Evolutionary conservation across 2,797 vertebrate genomes (phyloP).

Genomic region (Chelon labrosus): DNA sequence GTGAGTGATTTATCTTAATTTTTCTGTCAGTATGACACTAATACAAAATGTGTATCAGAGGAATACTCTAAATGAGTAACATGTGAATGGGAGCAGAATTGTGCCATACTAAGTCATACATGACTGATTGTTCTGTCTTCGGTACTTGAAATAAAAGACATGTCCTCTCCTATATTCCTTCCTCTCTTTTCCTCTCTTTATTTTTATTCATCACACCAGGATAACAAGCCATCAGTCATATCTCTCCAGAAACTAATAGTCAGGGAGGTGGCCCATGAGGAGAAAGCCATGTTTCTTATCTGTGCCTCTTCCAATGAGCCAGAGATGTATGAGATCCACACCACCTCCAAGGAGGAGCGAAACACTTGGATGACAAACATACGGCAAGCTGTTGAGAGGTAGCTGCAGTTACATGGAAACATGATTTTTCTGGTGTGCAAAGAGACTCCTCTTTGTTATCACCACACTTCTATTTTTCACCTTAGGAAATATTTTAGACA

Average conservation of each 20-base stretch:
- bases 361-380: constrained; percentile 92
- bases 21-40: background rate
- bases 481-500: background rate
- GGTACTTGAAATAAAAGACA: background rate
- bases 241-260: constrained; percentile 94
- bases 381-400: constrained; percentile 88
- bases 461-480: background rate
- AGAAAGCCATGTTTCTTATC: constrained; percentile 96
- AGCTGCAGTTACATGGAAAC: constrained; percentile 10
- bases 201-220: constrained; percentile 77
- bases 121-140: background rate
- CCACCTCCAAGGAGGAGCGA: constrained; percentile 90
- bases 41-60: background rate
- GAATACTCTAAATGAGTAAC: background rate
- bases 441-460: background rate
- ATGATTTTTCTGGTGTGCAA: background rate
- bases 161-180: background rate
- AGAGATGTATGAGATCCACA: constrained; percentile 93
- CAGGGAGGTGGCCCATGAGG: constrained; percentile 93
- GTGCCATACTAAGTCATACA: background rate
- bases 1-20: constrained; percentile 79
- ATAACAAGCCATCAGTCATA: constrained; percentile 93
- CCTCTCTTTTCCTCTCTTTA: background rate
- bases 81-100: background rate
- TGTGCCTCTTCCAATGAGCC: constrained; percentile 88